Evolutionary conservation across 2,888 invertebrate species (phyloP).

Genomic region (Diaphora mendica): DNA sequence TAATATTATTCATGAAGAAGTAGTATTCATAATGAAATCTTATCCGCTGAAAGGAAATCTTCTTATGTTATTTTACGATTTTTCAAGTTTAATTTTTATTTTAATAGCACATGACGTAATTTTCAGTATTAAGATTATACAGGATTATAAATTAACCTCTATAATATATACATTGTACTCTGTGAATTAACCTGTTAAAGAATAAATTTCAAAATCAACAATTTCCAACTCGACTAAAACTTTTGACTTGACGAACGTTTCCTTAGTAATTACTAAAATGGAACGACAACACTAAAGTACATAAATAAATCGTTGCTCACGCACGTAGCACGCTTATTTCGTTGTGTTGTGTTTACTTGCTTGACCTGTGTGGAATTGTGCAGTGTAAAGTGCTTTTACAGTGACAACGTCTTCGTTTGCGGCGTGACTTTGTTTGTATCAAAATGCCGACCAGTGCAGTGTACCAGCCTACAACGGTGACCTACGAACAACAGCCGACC

Average conservation of each 20-base stretch:
- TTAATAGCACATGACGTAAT: no score
- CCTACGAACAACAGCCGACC: conserved; percentile 88
- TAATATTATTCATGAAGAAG: no score
- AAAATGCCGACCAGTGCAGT: conserved; percentile 91
- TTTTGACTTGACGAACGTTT: no score
- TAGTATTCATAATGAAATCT: no score
- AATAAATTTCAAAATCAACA: not conserved
- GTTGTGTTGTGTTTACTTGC: conserved; percentile 50
- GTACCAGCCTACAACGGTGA: conserved; percentile 92
- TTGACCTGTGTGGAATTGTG: conserved; percentile 38
- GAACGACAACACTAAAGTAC: conserved; percentile 22
- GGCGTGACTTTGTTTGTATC: conserved; percentile 49
- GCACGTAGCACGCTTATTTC: conserved; percentile 31
- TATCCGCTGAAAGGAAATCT: no score
- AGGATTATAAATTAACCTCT: no score
- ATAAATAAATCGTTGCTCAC: conserved; percentile 49
- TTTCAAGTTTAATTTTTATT: no score
- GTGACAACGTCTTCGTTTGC: conserved; percentile 44
- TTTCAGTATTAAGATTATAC: no score
- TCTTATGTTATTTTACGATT: no score
- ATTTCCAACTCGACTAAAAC: conserved; percentile 4
- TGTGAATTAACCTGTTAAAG: no score
- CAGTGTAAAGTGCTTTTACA: conserved; percentile 44
- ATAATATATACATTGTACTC: no score
- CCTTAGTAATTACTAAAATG: not conserved